Conservation (phyloP, 2,113 vertebrate genomes). For the Bettongia penicillata region DNA sequence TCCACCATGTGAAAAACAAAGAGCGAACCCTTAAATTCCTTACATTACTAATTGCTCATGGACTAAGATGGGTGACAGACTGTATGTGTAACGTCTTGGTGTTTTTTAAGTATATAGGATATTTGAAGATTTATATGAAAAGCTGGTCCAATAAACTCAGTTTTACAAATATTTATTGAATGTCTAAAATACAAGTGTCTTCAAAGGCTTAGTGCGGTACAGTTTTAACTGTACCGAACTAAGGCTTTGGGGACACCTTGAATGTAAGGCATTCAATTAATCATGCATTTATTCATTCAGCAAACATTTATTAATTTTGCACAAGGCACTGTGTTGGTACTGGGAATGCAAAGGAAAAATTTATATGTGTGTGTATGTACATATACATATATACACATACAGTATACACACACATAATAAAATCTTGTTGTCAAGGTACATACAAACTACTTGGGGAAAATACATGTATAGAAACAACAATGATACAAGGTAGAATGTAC, state of each 20-base stretch:
- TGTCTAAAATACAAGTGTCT: background rate
- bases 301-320: background rate
- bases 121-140: background rate
- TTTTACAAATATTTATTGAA: slow-evolving; percentile 27
- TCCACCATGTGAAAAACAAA: slow-evolving; percentile 80
- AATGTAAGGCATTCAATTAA: background rate
- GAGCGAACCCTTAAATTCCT: slow-evolving; percentile 74
- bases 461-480: background rate
- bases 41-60: background rate
- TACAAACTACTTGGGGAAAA: background rate
- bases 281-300: background rate
- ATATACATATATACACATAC: background rate
- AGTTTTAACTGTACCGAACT: background rate
- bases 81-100: background rate
- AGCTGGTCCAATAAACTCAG: slow-evolving; percentile 28
- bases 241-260: background rate
- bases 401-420: no score
- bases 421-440: background rate
- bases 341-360: background rate
- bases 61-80: background rate
- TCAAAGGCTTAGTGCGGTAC: background rate
- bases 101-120: background rate
- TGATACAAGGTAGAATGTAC: background rate
- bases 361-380: background rate
- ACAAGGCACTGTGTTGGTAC: background rate